Evolutionary conservation across 1,140 invertebrate genomes (phyloP).

Genomic region (Apis florea): DNA sequence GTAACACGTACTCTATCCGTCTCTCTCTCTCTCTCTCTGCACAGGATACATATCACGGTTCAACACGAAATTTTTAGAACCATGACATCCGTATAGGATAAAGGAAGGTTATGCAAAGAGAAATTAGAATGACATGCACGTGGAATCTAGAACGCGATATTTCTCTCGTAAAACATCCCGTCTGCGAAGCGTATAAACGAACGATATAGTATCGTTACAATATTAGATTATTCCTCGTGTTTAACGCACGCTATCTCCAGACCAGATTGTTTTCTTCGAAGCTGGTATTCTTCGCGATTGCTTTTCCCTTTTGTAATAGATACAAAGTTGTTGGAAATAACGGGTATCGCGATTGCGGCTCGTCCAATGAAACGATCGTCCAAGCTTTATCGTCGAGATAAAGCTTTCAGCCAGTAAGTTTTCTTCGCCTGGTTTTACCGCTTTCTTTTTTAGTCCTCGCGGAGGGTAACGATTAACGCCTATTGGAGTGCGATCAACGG

Average conservation of each 20-base stretch:
- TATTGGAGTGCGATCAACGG: background rate
- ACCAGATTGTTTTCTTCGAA: conserved; percentile 24
- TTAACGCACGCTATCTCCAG: too few relatives aligned
- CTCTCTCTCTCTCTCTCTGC: too few relatives aligned
- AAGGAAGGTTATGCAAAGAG: background rate
- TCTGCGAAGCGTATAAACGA: conserved; percentile 20
- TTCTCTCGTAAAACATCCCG: conserved; percentile 3
- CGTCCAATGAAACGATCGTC: conserved; percentile 25
- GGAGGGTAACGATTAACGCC: conserved; percentile 8
- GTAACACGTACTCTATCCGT: too few relatives aligned
- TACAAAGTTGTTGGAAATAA: conserved; percentile 31
- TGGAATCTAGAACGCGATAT: conserved; percentile 25
- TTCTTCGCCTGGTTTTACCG: background rate
- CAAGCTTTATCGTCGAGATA: background rate
- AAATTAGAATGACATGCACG: conserved; percentile 5
- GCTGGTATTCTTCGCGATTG: conserved; percentile 33
- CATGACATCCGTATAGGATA: too few relatives aligned
- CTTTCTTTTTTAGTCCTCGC: background rate
- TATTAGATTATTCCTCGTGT: background rate
- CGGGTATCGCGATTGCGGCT: conserved; percentile 20
- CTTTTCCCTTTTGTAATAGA: conserved; percentile 22
- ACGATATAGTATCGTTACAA: conserved; percentile 26
- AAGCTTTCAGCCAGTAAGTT: conserved; percentile 14
- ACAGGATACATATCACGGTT: too few relatives aligned
- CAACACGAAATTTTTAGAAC: too few relatives aligned